Conservation (phyloP, 1,140 invertebrate genomes). For the Vollenhovia emeryi region DNA sequence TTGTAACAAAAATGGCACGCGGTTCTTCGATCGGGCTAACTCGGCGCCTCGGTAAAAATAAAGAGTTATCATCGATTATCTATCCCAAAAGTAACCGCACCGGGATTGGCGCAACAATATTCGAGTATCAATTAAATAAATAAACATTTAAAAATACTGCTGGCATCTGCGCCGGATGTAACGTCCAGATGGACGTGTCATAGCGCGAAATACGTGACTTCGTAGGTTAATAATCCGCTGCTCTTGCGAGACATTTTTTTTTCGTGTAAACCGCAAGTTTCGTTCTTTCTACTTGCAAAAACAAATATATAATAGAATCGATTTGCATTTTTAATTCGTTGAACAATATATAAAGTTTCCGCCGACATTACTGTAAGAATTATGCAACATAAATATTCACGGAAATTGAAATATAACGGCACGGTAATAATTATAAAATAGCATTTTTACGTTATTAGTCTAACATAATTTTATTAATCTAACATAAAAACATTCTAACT, state of each 20-base stretch:
- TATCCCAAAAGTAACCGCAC: neutral
- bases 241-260: neutral
- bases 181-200: neutral
- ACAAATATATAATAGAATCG: neutral
- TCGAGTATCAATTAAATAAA: conserved; percentile 11
- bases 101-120: neutral
- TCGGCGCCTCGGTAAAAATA: conserved; percentile 9
- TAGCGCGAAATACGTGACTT: neutral
- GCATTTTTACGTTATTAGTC: too few relatives aligned
- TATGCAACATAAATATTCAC: neutral
- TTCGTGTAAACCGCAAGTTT: neutral
- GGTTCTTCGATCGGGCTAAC: neutral
- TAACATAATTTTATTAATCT: neutral
- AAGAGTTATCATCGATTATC: conserved; percentile 15
- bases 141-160: neutral
- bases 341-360: neutral
- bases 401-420: neutral
- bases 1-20: neutral
- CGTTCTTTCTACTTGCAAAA: neutral
- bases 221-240: neutral
- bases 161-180: neutral
- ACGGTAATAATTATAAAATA: too few relatives aligned
- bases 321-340: neutral
- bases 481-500: neutral
- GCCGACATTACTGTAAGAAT: neutral